Evolutionary conservation across 2,113 vertebrate species (phyloP), one percentile per base, ranked within the genome.

Genomic region (Mesitornis unicolor): DNA sequence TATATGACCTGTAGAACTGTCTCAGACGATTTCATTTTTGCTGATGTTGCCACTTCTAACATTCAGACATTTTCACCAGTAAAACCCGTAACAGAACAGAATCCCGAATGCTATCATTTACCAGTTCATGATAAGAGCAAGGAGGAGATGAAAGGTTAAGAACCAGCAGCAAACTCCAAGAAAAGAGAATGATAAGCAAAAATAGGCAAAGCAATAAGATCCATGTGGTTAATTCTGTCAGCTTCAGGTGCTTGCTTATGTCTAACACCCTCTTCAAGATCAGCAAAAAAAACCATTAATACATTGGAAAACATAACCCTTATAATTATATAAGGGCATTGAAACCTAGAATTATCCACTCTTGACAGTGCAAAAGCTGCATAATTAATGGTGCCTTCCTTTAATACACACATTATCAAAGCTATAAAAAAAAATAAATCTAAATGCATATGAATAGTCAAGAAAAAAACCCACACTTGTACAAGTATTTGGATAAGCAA

Each of bases 331-430:
- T 38, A 56, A 78, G 45, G 48, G 29, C 36, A 80, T 1, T 33
- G 64, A 94, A 91, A 87, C 56, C 67, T 68, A 84, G 61, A 94
- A 89, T 94, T 77, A 95, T 50, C 77, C 78, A 50, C 73, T 84
- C 64, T 56, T 87, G 47, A 50, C 43, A 78, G 33, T 18, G 38
- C 51, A 78, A 31, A 35, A 81, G 24, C 35, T 78, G 59, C 59
- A 59, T 70, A 89, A 94, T 78, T 89, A 87, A 71, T 63, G 10
- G 21, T 61, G 45, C 12, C 60, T 96, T 86, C 50, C 60, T 84
- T 94, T 80, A 92, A 67, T 29, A 59, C 43, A 29, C 42, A 84
- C 36, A 70, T 69, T 65, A 50, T 28, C 74, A 51, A 51, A 38
- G 19, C 28, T 20, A 63, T 9, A 24, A 16, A 36, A 7, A 26